Conservation (phyloP, 2,888 invertebrate species). For the Cyrtodaria siliqua region DNA sequence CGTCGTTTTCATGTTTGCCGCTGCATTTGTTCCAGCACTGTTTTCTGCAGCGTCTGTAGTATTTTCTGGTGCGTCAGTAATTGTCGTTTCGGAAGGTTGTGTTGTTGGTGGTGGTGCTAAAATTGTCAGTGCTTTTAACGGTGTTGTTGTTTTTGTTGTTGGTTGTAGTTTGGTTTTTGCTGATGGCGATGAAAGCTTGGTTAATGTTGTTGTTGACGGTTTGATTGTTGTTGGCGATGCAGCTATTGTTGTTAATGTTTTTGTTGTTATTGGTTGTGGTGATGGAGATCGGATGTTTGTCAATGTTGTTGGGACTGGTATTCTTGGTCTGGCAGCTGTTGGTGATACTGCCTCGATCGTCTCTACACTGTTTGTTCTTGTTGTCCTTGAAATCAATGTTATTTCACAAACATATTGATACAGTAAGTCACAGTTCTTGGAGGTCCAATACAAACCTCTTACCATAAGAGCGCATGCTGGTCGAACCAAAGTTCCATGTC, state of each 20-base stretch:
- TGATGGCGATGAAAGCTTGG: not conserved
- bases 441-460: conserved; percentile 19
- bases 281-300: not conserved
- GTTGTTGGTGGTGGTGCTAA: not conserved
- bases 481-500: conserved; percentile 2
- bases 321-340: not conserved
- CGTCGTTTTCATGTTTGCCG: too few species aligned
- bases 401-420: conserved; percentile 19
- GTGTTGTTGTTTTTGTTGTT: conserved; percentile 9
- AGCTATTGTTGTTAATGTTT: not conserved
- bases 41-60: too few species aligned
- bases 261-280: too few species aligned
- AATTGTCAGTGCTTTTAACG: not conserved
- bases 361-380: too few species aligned
- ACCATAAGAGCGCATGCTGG: conserved; percentile 18
- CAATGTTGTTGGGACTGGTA: not conserved
- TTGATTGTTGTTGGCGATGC: not conserved
- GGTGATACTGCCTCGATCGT: not conserved
- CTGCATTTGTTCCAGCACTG: too few species aligned
- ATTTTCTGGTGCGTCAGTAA: too few species aligned
- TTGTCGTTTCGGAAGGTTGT: not conserved
- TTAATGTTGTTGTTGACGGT: not conserved
- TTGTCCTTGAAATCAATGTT: too few species aligned
- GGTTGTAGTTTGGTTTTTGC: not conserved
- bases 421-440: conserved; percentile 8